phyloP scores from a whole-genome alignment of 2,113 vertebrate genomes.

The Columba janthina region DNA sequence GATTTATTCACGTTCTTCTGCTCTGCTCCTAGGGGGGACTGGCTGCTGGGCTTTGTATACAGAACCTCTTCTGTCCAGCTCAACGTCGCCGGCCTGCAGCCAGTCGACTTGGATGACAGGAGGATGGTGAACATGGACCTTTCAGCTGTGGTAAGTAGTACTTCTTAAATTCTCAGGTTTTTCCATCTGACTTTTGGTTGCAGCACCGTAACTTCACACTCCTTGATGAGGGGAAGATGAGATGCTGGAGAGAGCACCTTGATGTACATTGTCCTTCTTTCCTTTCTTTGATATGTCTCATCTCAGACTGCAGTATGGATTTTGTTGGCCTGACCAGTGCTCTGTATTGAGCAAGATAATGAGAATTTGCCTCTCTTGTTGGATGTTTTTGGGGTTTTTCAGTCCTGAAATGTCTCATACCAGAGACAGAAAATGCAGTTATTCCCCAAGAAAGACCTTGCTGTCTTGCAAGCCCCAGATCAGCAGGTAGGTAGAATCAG shows the following conservation, averaged over 20 bases:
- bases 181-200: background rate
- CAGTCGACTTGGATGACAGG: conserved; percentile 83
- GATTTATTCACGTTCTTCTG: background rate
- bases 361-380: background rate
- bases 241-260: background rate
- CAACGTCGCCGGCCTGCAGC: conserved; percentile 91
- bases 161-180: background rate
- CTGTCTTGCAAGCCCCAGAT: background rate
- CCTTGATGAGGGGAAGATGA: fast-evolving
- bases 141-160: conserved; percentile 86
- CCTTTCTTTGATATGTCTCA: background rate
- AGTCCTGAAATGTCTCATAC: background rate
- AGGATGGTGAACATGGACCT: conserved; percentile 93
- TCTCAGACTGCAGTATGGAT: background rate
- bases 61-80: conserved; percentile 89
- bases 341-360: background rate
- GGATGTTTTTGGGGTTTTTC: background rate
- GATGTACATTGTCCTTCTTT: background rate
- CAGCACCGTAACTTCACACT: background rate
- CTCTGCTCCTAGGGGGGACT: conserved; percentile 85
- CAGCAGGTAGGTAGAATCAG: background rate
- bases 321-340: background rate
- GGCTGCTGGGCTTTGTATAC: conserved; percentile 95
- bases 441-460: background rate
- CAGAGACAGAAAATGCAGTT: background rate